Conservation (phyloP, 2,797 vertebrate genomes). For the Rhadinocentrus ornatus region DNA sequence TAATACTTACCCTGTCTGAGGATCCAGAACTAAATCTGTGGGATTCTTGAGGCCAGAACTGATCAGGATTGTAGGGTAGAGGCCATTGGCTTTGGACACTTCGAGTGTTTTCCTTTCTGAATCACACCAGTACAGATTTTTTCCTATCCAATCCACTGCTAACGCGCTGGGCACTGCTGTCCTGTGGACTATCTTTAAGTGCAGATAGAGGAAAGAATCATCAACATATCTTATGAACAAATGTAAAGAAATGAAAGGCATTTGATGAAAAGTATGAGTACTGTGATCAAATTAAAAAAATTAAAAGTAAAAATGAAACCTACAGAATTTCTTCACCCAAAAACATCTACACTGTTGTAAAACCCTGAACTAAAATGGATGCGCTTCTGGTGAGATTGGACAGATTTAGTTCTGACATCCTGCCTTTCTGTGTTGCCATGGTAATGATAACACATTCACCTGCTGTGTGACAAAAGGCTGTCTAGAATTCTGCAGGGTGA, state of each 20-base stretch:
- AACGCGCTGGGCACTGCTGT: constrained; percentile 94
- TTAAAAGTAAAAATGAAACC: not conserved
- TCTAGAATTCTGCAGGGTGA: not conserved
- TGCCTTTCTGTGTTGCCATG: constrained; percentile 15
- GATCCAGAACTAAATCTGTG: constrained; percentile 91
- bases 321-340: not conserved
- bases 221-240: not conserved
- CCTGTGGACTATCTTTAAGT: constrained; percentile 90
- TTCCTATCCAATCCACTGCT: constrained; percentile 98
- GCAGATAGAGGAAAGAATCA: not conserved
- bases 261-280: not conserved
- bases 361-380: constrained; percentile 7
- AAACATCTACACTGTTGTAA: not conserved
- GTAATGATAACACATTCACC: not conserved
- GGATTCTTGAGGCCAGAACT: constrained; percentile 92
- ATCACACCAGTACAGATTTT: constrained; percentile 99
- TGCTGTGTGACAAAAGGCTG: constrained; percentile 1
- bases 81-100: constrained; percentile 95
- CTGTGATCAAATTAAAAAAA: not conserved
- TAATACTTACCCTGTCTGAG: constrained; percentile 88
- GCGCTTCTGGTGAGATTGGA: not conserved
- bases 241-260: constrained; percentile 3
- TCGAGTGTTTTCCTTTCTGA: constrained; percentile 94
- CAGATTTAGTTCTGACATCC: not conserved
- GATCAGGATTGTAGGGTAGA: constrained; percentile 93